Percentiles rank a stretch among this genome's conserved stretches.
Evolutionary conservation across 2,888 invertebrate species (phyloP).

Genomic region (Mamestra brassicae): DNA sequence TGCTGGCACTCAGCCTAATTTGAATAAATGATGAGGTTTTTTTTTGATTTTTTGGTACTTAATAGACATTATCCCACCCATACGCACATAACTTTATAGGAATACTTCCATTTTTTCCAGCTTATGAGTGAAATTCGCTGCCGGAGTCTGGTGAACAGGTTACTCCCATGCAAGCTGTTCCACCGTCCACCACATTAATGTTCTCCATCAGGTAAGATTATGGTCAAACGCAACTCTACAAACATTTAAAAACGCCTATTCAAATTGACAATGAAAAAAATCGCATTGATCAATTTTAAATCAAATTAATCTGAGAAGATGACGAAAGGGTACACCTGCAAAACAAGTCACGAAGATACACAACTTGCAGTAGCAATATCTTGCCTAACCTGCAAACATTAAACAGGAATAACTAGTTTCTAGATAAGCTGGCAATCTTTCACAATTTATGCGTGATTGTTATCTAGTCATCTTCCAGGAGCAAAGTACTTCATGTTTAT

Average conservation of each 20-base stretch:
- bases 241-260: not conserved
- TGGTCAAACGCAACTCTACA: too few species aligned
- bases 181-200: too few species aligned
- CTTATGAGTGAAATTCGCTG: too few species aligned
- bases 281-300: not conserved
- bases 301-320: not conserved
- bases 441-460: conserved; percentile 53
- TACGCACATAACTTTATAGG: too few species aligned
- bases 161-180: too few species aligned
- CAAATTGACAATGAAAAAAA: not conserved
- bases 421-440: conserved; percentile 38
- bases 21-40: too few species aligned
- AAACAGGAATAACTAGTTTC: conserved; percentile 41
- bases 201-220: too few species aligned
- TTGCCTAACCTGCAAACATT: conserved; percentile 15
- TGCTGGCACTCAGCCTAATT: too few species aligned
- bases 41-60: too few species aligned
- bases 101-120: too few species aligned
- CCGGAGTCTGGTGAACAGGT: too few species aligned
- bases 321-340: not conserved
- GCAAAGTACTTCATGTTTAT: conserved; percentile 27
- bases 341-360: conserved; percentile 42
- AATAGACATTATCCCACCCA: too few species aligned
- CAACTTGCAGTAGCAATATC: conserved; percentile 14
- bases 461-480: conserved; percentile 42